Base-by-base conservation (phyloP, 2,113 vertebrate genomes). In the Elephas maximus region DNA sequence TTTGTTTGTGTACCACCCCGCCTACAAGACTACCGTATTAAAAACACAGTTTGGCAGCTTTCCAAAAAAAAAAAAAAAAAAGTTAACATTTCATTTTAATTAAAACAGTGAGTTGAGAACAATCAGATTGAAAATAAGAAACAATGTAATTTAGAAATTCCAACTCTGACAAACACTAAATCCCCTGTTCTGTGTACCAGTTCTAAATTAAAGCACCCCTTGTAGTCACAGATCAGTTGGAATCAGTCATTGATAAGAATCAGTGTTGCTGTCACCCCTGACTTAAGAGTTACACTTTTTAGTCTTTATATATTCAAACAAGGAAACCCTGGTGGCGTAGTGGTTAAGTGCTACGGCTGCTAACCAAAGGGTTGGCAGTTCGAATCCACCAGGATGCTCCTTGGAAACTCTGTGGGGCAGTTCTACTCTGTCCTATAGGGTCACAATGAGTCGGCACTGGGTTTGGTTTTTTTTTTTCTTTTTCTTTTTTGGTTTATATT, bases 91-190 rank as follows among this genome's bases (percentile, higher is more conserved):
- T 81, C 44, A 15, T 45, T 85, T 95, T 57, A n/a, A 63, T 96
- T 88, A 65, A 78, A 86, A 77, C 84, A 53, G 6, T 78, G 41
- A 23, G 10, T 48, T 85, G 65, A 88, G 77, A 90, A 87, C 71
- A 92, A 3, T 9, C 67, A 44, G 60, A 74, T 90, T 80, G 71
- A 95, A 84, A 88, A 45, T 90, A 67, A 80, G 76, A 77, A 80
- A 74, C 73, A 73, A 0, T 90, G 37, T 69, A 82, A 65, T 80
- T 92, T 96, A 37, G 30, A 97, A 97, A 86, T 91, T 76, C 21
- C 74, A 77, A 6, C 41, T 65, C 17, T 45, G 57, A 21, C 53
- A 67, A 86, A 82, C 14, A 80, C 76, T 44, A 93, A 88, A 65
- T 80, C 63, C 23, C 28, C 17, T 60, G 53, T 45, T 90, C 26